Percentiles rank a stretch among this genome's conserved stretches.
Conservation (phyloP, 2,888 invertebrate genomes). For the Tridacna crocea region DNA sequence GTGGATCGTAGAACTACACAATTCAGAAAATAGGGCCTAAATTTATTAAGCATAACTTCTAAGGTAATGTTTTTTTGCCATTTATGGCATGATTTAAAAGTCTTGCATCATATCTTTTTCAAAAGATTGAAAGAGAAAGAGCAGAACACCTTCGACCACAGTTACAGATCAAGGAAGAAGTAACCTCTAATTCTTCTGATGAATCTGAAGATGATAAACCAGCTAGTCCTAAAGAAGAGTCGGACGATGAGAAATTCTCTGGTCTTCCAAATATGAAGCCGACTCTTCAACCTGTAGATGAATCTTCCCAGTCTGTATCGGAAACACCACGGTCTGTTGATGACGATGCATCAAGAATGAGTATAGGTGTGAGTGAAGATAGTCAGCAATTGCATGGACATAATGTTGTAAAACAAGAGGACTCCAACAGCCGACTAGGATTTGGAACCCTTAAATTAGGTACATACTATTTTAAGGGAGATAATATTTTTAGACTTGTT, state of each 20-base stretch:
- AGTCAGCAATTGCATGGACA: constrained; percentile 65
- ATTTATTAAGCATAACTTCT: too few species aligned
- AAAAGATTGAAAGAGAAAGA: constrained; percentile 89
- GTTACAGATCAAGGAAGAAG: constrained; percentile 87
- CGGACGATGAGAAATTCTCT: constrained; percentile 52
- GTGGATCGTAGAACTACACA: too few species aligned
- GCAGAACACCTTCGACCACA: constrained; percentile 94
- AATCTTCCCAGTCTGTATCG: constrained; percentile 61
- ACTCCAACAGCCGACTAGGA: constrained; percentile 70
- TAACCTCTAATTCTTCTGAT: constrained; percentile 57
- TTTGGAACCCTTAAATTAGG: constrained; percentile 78
- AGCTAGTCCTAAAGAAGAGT: constrained; percentile 52
- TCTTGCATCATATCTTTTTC: constrained; percentile 39
- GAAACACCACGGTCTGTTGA: constrained; percentile 62
- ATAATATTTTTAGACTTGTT: background rate
- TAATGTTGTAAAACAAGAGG: constrained; percentile 59
- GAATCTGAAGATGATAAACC: constrained; percentile 58
- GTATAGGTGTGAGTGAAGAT: constrained; percentile 63
- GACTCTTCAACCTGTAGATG: constrained; percentile 65
- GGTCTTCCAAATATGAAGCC: constrained; percentile 71
- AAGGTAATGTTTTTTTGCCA: too few species aligned
- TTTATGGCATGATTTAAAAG: background rate
- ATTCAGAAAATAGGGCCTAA: too few species aligned
- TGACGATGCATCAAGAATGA: constrained; percentile 64
- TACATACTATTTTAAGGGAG: constrained; percentile 30